Base-by-base conservation (phyloP, 2,888 invertebrate species). In the Synergus laeviventris region DNA sequence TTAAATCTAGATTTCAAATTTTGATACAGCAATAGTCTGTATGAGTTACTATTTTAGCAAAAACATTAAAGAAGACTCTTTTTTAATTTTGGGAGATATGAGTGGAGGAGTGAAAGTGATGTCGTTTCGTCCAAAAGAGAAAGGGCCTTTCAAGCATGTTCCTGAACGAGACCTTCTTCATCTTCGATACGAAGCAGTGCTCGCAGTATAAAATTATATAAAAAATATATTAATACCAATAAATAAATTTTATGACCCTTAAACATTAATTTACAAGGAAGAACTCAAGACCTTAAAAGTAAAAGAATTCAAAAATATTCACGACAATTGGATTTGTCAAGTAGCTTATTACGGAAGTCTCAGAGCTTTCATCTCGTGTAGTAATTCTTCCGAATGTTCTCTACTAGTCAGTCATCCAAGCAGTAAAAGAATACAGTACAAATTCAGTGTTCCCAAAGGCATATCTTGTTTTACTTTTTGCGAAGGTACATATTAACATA, bases 81-180 rank as follows among this genome's bases (percentile, higher is more conserved):
- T 94, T 78, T 90, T 97, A 79, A 89, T 96, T 42, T 92, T 95
- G 80, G 97, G 97, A 0, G 96, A 97, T 89, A 94, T 93, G 85
- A 94, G 93, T 2, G 97, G 97, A 12, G 94, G 93, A 87, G 92
- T 96, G 36, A 93, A 93, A 76, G 91, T 95, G 64, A 91, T 96
- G 76, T 91, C 92, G 74, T 95, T 95, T 89, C 93, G 93, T 42
- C 91, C 94, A 0, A 85, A 93, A 76, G 89, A 93, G 77, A 92
- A 95, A 76, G 95, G 95, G 0, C 95, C 95, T 0, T 96, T 96
- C 88, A 94, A 94, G 86, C 95, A 94, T 85, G 92, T 93, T 84
- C 93, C 94, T 0, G 94, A 94, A 73, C 91, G 93, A 11, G 93
- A 94, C 21, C 87, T 94, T 42, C 90, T 93, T 8, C 92, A 93